Conservation (phyloP, 2,113 vertebrate species). For the Urocynchramus pylzowi region DNA sequence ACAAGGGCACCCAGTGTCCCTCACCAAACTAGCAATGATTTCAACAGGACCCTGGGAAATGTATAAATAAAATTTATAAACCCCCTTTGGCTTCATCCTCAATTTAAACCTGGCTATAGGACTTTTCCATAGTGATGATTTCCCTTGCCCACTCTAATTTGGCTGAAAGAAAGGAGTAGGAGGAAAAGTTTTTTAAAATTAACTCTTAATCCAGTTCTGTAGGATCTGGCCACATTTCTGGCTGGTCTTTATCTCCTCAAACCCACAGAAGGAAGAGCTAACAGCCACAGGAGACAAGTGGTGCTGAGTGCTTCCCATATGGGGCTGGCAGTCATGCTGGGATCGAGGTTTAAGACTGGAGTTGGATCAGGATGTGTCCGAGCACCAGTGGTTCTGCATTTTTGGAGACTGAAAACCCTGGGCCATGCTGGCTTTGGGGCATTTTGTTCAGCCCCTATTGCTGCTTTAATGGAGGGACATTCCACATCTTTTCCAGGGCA, state of each 20-base stretch:
- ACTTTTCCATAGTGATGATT: background rate
- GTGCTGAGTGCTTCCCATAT: fast-evolving
- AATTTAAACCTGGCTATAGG: background rate
- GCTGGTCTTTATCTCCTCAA: background rate
- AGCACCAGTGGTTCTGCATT: background rate
- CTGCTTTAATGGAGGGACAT: background rate
- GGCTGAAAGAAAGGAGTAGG: background rate
- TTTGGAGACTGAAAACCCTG: background rate
- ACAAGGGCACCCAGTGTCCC: background rate
- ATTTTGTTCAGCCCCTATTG: background rate
- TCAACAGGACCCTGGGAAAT: background rate
- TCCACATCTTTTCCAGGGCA: background rate
- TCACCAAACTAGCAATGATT: background rate
- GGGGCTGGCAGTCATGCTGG: background rate
- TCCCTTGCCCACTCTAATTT: background rate
- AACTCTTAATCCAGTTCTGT: background rate
- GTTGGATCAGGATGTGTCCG: fast-evolving
- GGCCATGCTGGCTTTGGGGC: fast-evolving
- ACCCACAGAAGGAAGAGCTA: background rate
- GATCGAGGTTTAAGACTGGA: fast-evolving
- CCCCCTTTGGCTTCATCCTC: background rate
- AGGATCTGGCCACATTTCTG: background rate
- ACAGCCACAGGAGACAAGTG: fast-evolving
- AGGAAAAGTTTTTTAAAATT: background rate
- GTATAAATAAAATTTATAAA: background rate